Conservation (phyloP, 2,888 invertebrate species). For the Torymus texanus region DNA sequence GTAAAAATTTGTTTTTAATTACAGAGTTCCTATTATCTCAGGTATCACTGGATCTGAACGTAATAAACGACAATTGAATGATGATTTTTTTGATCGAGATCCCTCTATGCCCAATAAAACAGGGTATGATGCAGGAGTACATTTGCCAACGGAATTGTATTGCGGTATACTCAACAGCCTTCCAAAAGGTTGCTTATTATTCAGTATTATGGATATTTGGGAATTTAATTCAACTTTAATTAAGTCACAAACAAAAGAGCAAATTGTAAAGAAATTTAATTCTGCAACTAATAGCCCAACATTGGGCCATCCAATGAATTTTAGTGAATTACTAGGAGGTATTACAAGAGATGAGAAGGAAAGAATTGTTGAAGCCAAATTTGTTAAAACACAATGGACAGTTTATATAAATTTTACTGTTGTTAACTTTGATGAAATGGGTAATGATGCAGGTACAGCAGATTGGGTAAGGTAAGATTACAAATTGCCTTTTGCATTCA, state of each 20-base stretch:
- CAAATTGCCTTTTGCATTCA: not conserved
- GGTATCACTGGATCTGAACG: conserved; percentile 58
- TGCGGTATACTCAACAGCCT: conserved; percentile 81
- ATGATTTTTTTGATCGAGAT: conserved; percentile 70
- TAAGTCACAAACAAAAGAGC: conserved; percentile 77
- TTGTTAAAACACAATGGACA: conserved; percentile 81
- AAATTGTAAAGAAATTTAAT: conserved; percentile 81
- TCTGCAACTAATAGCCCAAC: conserved; percentile 79
- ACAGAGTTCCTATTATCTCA: conserved; percentile 70
- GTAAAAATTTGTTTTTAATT: conserved; percentile 43
- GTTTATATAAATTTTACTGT: conserved; percentile 82
- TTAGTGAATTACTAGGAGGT: conserved; percentile 80
- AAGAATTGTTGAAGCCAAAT: conserved; percentile 80
- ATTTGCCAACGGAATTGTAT: conserved; percentile 79
- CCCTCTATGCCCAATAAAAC: conserved; percentile 58
- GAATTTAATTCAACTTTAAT: conserved; percentile 78
- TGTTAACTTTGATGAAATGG: conserved; percentile 81
- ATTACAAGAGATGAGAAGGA: conserved; percentile 78
- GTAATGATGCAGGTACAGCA: conserved; percentile 85
- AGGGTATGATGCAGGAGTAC: conserved; percentile 78
- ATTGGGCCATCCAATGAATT: conserved; percentile 82
- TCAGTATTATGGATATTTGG: conserved; percentile 85
- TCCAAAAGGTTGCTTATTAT: conserved; percentile 79
- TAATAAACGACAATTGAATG: conserved; percentile 60
- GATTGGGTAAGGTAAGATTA: conserved; percentile 80